Evolutionary conservation across 1,140 invertebrate species (phyloP).

Genomic region (Amyelois transitella): DNA sequence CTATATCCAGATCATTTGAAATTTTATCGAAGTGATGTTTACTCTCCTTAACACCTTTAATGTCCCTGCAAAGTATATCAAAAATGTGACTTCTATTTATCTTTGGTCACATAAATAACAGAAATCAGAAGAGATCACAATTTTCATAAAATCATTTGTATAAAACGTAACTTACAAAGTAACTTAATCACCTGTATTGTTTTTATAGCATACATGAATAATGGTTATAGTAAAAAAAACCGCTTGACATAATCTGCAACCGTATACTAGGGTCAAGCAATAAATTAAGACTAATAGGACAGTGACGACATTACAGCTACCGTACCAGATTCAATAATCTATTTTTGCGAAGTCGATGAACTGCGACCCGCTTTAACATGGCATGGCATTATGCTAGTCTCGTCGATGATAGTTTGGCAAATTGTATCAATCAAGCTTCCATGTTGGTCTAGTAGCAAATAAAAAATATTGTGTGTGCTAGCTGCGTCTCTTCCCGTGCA

Average conservation of each 20-base stretch:
- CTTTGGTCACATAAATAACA: neutral
- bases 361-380: neutral
- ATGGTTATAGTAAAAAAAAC: neutral
- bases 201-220: neutral
- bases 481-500: too few species aligned
- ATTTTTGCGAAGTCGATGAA: neutral
- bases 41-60: slow-evolving; percentile 92
- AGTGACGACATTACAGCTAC: neutral
- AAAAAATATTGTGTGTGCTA: too few species aligned
- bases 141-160: too few species aligned
- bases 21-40: slow-evolving; percentile 94
- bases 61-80: slow-evolving; percentile 78
- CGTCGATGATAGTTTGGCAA: too few species aligned
- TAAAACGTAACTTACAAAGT: too few species aligned
- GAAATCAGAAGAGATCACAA: too few species aligned
- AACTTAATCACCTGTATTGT: too few species aligned
- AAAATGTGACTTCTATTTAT: neutral
- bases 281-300: neutral
- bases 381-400: too few species aligned
- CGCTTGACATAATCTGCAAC: neutral
- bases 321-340: neutral
- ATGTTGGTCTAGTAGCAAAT: too few species aligned
- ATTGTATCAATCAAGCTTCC: too few species aligned
- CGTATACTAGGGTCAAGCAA: neutral
- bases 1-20: slow-evolving; percentile 90